Evolutionary conservation across 2,797 vertebrate species (phyloP).

Genomic region (Rhynchonycteris naso): DNA sequence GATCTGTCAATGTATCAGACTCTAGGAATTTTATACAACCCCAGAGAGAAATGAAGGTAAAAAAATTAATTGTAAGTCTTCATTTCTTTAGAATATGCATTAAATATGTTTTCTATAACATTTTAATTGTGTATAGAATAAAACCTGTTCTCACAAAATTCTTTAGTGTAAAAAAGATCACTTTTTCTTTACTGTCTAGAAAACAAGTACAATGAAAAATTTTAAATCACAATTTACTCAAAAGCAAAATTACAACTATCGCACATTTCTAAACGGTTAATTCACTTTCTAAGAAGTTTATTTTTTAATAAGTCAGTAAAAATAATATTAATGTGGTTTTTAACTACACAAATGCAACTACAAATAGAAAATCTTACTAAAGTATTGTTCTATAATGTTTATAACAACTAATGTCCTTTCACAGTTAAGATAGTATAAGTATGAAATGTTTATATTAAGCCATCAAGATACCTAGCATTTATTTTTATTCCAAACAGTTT

Average conservation of each 20-base stretch:
- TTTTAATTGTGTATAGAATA: background rate
- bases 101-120: background rate
- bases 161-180: background rate
- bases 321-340: background rate
- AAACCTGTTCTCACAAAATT: background rate
- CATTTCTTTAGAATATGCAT: background rate
- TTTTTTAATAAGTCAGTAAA: background rate
- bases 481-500: background rate
- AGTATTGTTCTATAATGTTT: background rate
- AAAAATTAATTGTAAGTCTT: background rate
- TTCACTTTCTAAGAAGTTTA: background rate
- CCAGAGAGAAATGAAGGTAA: background rate
- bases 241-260: background rate
- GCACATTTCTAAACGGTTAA: background rate
- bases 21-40: background rate
- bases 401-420: background rate
- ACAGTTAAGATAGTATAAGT: background rate
- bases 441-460: background rate
- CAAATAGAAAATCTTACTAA: slow-evolving; percentile 4
- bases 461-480: background rate
- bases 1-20: background rate
- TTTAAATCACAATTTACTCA: background rate
- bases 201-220: background rate
- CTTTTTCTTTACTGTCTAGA: background rate
- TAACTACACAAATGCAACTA: background rate